phyloP scores from a whole-genome alignment of 2,113 vertebrate species.

The Notiomystis cincta region DNA sequence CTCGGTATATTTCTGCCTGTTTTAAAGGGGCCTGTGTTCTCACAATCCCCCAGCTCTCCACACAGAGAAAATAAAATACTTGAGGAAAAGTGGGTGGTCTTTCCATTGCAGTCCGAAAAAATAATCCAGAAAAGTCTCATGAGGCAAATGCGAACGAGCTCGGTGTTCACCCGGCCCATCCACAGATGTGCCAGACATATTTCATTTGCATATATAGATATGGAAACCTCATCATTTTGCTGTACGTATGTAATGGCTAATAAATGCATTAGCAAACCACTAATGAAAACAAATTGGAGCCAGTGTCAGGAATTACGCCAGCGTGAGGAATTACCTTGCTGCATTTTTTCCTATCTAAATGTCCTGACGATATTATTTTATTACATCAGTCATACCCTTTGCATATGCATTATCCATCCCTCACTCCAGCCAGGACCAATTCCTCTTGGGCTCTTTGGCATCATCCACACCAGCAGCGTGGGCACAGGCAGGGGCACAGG shows the following conservation, averaged over 20 bases:
- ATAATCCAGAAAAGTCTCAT: conserved; percentile 19
- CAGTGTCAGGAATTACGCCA: conserved; percentile 15
- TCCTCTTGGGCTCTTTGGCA: not conserved
- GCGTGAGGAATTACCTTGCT: conserved; percentile 36
- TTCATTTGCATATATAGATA: conserved; percentile 46
- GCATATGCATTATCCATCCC: not conserved
- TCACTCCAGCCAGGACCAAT: not conserved
- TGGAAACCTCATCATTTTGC: conserved; percentile 46
- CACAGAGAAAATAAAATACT: conserved; percentile 61
- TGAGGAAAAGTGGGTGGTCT: conserved; percentile 45
- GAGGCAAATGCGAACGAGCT: conserved; percentile 20
- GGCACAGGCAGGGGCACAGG: rapidly evolving
- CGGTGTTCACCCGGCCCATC: not conserved
- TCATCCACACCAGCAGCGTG: rapidly evolving
- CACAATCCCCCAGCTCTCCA: conserved; percentile 14
- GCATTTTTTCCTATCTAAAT: conserved; percentile 32
- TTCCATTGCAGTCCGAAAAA: conserved; percentile 40
- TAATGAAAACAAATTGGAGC: conserved; percentile 14
- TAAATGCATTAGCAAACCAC: conserved; percentile 23
- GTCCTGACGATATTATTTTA: conserved; percentile 9
- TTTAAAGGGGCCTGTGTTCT: conserved; percentile 76
- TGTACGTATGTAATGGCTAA: conserved; percentile 18
- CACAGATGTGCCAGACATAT: not conserved
- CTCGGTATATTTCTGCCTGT: conserved; percentile 44
- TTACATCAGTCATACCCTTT: not conserved